These are phyloP conservation scores for Linnaemya vulpina DNA, from an alignment of 2,888 invertebrate genomes.

Conservation along the genomic window DNA sequence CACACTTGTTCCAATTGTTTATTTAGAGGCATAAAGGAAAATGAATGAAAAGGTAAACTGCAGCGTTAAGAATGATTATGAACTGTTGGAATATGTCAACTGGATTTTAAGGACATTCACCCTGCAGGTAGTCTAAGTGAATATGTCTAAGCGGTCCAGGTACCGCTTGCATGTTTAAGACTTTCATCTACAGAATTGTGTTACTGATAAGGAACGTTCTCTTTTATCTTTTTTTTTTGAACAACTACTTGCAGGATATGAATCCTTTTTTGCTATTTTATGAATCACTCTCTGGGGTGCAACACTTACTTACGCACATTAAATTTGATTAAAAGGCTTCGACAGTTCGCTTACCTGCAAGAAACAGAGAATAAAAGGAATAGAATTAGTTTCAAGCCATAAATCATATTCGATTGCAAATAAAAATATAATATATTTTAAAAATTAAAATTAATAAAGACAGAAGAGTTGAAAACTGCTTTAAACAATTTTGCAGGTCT, in stretches of 20 bases:
- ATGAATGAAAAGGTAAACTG: not conserved
- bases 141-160: too few relatives aligned
- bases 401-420: constrained; percentile 19
- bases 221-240: not conserved
- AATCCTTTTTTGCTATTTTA: not conserved
- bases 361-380: not conserved
- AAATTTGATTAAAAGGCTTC: constrained; percentile 19
- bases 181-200: too few relatives aligned
- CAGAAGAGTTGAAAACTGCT: constrained; percentile 48
- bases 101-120: not conserved
- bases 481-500: not conserved
- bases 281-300: not conserved
- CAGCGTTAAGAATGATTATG: not conserved
- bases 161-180: too few relatives aligned
- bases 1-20: constrained; percentile 50
- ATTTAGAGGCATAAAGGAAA: constrained; percentile 1
- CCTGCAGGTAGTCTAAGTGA: too few relatives aligned
- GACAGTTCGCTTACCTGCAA: constrained; percentile 58
- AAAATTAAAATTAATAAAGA: constrained; percentile 61
- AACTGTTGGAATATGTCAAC: not conserved
- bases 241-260: not conserved
- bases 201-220: too few relatives aligned
- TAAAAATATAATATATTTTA: constrained; percentile 13
- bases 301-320: constrained; percentile 14
- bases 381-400: constrained; percentile 27